Base-by-base conservation (phyloP, 2,888 invertebrate species). In the Oscheius sp. region DNA sequence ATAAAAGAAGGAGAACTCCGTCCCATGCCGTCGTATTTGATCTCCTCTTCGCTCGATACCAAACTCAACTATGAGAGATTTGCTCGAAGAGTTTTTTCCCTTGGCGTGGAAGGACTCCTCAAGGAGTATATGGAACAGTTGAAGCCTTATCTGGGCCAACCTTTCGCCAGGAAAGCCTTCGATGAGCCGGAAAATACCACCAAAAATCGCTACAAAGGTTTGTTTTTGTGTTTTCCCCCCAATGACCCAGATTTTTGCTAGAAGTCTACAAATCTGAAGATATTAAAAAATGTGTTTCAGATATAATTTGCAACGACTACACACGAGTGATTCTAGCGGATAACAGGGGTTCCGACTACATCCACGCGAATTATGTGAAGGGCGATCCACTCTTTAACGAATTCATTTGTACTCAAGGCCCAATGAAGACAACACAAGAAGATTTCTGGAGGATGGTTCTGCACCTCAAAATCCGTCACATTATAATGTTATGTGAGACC, bases 161-260 rank as follows among this genome's bases (percentile, higher is more conserved):
- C 31, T 23, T 20, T 23, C 3, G 20, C 20, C 6, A 46, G 68
- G 3, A 50, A 25, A 4, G 37, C 50, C 3, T 68, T 68, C 27
- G 68, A 68, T 50, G n/a, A n/a, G n/a, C n/a, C n/a, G n/a, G 31
- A 61, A 39, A 68, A 68, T 29, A 34, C 37, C 10, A 27, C 61
- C 50, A 68, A 68, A 29, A 68, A 68, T 50, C 68, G 68, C 8
- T 68, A 68, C 37, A 68, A 63, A 46, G 68, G 48, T 63, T n/a
- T 37, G 39, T 12, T 33, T 20, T 57, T n/a, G n/a, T n/a, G n/a
- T n/a, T n/a, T n/a, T 17, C 27, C n/a, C n/a, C n/a, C n/a, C n/a
- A n/a, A n/a, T n/a, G n/a, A n/a, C n/a, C n/a, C n/a, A n/a, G n/a
- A n/a, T n/a, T n/a, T n/a, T n/a, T n/a, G n/a, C n/a, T n/a, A n/a